These are phyloP conservation scores for Drosophila fulvimacula DNA, from an alignment of 2,888 invertebrate genomes.

Conservation along the genomic window DNA sequence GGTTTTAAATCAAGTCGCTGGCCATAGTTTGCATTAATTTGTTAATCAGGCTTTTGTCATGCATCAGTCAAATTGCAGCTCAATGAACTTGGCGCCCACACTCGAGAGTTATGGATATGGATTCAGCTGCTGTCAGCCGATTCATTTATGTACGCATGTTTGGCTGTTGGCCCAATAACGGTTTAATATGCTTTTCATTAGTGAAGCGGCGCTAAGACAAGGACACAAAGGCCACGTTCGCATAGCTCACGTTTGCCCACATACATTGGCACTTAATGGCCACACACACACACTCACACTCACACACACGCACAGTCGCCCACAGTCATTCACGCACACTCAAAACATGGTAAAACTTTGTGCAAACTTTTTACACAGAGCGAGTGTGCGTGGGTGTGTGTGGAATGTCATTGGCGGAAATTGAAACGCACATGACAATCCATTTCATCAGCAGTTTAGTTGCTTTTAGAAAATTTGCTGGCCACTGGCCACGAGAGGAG, in stretches of 20 bases:
- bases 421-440: constrained; percentile 84
- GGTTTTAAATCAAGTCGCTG: not conserved
- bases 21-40: constrained; percentile 3
- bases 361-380: constrained; percentile 65
- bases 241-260: not conserved
- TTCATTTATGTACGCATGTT: constrained; percentile 30
- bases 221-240: constrained; percentile 45
- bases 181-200: constrained; percentile 73
- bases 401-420: constrained; percentile 80
- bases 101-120: constrained; percentile 15
- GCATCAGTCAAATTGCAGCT: not conserved
- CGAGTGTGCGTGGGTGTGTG: constrained; percentile 31
- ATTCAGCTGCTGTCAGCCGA: constrained; percentile 28
- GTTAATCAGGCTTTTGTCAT: not conserved
- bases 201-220: constrained; percentile 42
- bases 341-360: constrained; percentile 67
- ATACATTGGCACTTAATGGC: constrained; percentile 65
- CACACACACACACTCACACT: constrained; percentile 24
- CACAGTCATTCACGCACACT: constrained; percentile 23
- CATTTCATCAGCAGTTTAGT: constrained; percentile 83
- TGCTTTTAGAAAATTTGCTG: constrained; percentile 75
- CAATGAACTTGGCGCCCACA: not conserved
- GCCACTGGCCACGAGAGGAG: constrained; percentile 33
- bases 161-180: constrained; percentile 35
- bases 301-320: constrained; percentile 13